These are phyloP conservation scores for Microtus oregoni DNA, from an alignment of 2,113 vertebrate species.

Conservation along the genomic window DNA sequence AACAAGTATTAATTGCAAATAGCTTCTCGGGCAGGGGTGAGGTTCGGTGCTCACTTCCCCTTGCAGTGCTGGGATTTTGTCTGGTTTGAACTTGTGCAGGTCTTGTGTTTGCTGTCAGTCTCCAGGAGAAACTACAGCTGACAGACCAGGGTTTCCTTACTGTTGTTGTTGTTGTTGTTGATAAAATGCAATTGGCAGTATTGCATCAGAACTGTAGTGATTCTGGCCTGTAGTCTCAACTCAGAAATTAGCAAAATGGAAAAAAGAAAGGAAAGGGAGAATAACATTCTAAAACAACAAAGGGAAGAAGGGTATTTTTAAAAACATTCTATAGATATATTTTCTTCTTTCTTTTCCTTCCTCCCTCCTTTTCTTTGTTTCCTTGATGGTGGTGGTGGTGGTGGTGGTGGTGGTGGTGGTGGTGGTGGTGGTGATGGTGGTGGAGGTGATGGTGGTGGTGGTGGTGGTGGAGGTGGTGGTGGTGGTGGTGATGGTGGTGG, in stretches of 20 bases:
- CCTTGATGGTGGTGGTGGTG: background rate
- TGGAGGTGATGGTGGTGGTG: too few species aligned
- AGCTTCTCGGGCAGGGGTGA: background rate
- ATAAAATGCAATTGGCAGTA: background rate
- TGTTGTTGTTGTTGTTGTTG: background rate
- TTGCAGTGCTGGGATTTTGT: background rate
- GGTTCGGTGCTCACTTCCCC: background rate
- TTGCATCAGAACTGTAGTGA: constrained; percentile 31
- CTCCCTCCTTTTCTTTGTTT: background rate
- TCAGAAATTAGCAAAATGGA: constrained; percentile 12
- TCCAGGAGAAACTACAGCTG: constrained; percentile 21
- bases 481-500: too few species aligned
- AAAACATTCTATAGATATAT: background rate
- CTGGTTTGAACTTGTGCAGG: background rate
- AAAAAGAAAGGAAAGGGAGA: background rate
- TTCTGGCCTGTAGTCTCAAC: background rate
- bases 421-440: background rate
- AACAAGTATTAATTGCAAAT: background rate
- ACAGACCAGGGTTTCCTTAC: background rate
- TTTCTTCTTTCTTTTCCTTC: background rate
- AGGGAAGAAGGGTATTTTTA: background rate
- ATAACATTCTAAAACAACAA: background rate
- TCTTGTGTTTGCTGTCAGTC: background rate
- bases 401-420: too few species aligned
- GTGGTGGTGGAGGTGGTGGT: background rate